These are phyloP conservation scores for western clawed frog (Xenopus tropicalis) DNA, from an alignment of 2,113 vertebrate species.

Conservation along the genomic window UCB_Xtro_10.0 CM004450.2:118141501-118142000, in stretches of 20 bases:
- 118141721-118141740: neutral
- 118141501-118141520: no score
- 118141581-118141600: neutral
- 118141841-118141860: no score
- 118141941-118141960: neutral
- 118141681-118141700: neutral
- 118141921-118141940: neutral
- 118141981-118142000: neutral
- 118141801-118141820: no score
- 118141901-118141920: neutral
- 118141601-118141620: neutral
- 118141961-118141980: no score
- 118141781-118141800: no score
- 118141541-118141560: neutral
- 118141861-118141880: no score
- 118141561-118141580: neutral
- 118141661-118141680: neutral
- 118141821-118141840: no score
- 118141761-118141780: no score
- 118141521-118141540: no score
- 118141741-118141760: no score
- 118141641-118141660: neutral
- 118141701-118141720: neutral
- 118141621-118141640: neutral
- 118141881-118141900: no score